These are phyloP conservation scores for Acrobasis consociella DNA, from an alignment of 2,888 invertebrate genomes.

Conservation along the genomic window DNA sequence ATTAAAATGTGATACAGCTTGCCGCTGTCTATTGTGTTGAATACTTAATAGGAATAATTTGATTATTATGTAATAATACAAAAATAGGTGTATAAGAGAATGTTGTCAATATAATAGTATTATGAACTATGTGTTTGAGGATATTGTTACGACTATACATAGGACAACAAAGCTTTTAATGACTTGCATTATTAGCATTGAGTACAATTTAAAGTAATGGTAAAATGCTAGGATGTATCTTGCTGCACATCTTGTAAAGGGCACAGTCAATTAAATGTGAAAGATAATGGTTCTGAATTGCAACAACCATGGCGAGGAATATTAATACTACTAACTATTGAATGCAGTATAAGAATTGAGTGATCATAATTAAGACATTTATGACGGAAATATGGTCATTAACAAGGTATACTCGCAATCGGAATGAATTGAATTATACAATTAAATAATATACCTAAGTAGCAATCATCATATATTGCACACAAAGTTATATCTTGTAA, in stretches of 20 bases:
- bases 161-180: slow-evolving; percentile 48
- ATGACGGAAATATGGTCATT: slow-evolving; percentile 3
- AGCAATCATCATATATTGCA: slow-evolving; percentile 13
- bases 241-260: slow-evolving; percentile 50
- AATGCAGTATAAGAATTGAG: neutral
- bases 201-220: slow-evolving; percentile 56
- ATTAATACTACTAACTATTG: neutral
- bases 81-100: slow-evolving; percentile 59
- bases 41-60: slow-evolving; percentile 60
- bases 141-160: slow-evolving; percentile 60
- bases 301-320: neutral
- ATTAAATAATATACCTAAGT: slow-evolving; percentile 3
- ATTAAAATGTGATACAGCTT: slow-evolving; percentile 72
- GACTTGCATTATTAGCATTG: slow-evolving; percentile 40
- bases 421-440: slow-evolving; percentile 6
- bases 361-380: neutral
- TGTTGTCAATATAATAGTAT: slow-evolving; percentile 65
- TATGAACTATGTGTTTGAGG: slow-evolving; percentile 50
- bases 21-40: slow-evolving; percentile 65
- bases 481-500: neutral
- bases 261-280: slow-evolving; percentile 54
- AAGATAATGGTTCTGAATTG: slow-evolving; percentile 21
- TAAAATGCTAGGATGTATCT: slow-evolving; percentile 40
- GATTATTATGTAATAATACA: slow-evolving; percentile 56
- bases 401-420: slow-evolving; percentile 4